Evolutionary conservation across 2,113 vertebrate genomes (phyloP).

Genomic region (Amblyopsis rosae): DNA sequence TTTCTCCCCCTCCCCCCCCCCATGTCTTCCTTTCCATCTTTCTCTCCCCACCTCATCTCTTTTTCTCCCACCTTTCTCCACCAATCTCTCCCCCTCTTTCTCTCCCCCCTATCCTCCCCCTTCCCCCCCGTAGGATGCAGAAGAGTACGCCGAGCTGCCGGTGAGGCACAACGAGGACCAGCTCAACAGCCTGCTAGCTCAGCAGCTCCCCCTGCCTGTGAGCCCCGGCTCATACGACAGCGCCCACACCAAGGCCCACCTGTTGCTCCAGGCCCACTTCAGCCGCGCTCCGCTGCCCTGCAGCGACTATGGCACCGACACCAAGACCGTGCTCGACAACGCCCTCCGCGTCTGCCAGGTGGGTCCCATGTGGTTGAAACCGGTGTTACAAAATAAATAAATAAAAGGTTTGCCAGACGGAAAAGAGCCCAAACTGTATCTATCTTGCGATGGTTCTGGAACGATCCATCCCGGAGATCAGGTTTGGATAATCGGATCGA

Average conservation of each 20-base stretch:
- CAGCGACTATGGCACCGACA: conserved; percentile 93
- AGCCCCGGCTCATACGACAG: conserved; percentile 94
- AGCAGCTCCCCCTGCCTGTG: conserved; percentile 88
- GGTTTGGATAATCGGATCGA: too few relatives aligned
- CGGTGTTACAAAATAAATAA: too few relatives aligned
- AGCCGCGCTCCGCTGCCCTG: conserved; percentile 87
- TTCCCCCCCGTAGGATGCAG: conserved; percentile 82
- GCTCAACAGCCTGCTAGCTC: conserved; percentile 92
- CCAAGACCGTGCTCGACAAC: conserved; percentile 96
- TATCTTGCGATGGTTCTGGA: too few relatives aligned
- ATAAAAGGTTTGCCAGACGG: too few relatives aligned
- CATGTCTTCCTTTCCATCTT: background rate
- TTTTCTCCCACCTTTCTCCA: too few relatives aligned
- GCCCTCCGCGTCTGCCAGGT: conserved; percentile 96
- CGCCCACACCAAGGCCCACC: conserved; percentile 94
- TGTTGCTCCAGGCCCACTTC: conserved; percentile 95
- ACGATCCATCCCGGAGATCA: too few relatives aligned
- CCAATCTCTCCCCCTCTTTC: background rate
- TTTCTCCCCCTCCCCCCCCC: background rate
- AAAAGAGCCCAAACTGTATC: too few relatives aligned
- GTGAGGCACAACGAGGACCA: conserved; percentile 99
- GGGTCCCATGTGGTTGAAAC: conserved; percentile 8
- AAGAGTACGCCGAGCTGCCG: conserved; percentile 93
- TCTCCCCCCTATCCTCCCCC: background rate
- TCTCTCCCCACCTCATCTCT: too few relatives aligned